Conservation (phyloP, 92 coral and sea anemone genomes). For the Umimayanthus chanpuru region DNA sequence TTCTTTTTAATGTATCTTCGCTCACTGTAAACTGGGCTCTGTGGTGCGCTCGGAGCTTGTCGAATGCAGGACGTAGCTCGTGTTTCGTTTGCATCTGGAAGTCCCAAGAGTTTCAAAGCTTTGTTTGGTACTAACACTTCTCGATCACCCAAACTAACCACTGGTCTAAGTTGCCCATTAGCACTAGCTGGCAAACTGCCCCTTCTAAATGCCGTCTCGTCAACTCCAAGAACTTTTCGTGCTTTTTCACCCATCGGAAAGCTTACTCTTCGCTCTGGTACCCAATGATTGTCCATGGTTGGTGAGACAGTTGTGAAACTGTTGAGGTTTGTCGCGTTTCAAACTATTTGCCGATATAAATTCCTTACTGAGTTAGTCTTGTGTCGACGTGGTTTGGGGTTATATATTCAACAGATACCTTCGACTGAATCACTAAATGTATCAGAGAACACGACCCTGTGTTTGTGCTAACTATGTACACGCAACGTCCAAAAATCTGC, state of each 20-base stretch:
- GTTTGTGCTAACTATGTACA: neutral
- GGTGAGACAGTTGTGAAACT: neutral
- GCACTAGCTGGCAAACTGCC: neutral
- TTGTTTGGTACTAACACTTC: slow-evolving; percentile 21
- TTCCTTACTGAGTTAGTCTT: neutral
- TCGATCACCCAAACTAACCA: neutral
- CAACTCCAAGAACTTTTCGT: slow-evolving; percentile 8
- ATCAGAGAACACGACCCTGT: neutral
- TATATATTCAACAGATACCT: no score
- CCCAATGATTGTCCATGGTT: neutral
- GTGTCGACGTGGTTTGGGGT: neutral
- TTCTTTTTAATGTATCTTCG: slow-evolving; percentile 21
- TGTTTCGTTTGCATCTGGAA: slow-evolving; percentile 17
- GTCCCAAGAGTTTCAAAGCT: slow-evolving; percentile 40
- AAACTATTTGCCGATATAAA: neutral
- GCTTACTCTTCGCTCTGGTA: slow-evolving; percentile 27
- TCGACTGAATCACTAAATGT: neutral
- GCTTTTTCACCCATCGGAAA: slow-evolving; percentile 12
- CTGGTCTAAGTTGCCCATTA: neutral
- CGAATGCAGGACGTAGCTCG: neutral
- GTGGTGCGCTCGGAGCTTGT: slow-evolving; percentile 6
- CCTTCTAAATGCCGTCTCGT: neutral
- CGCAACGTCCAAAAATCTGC: slow-evolving; percentile 4
- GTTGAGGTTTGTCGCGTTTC: neutral
- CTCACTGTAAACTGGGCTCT: neutral